Conservation (phyloP, 2,113 vertebrate genomes). For the Parus major region DNA sequence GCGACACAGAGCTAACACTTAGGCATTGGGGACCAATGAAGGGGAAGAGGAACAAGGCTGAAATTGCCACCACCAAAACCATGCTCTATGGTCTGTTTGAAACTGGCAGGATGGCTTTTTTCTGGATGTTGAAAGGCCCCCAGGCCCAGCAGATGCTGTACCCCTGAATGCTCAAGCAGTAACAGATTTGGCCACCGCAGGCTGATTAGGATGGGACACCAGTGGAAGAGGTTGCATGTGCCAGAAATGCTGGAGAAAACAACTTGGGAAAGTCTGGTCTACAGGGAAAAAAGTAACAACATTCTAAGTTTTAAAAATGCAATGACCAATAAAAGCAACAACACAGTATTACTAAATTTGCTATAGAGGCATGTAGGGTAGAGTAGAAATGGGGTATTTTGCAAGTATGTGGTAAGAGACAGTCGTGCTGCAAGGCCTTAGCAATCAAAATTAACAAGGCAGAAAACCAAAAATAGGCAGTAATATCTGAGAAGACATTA, state of each 20-base stretch:
- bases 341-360: neutral
- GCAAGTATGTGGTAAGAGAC: neutral
- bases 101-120: neutral
- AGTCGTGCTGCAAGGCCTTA: neutral
- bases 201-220: neutral
- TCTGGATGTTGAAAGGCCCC: neutral
- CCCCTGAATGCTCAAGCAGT: neutral
- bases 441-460: neutral
- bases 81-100: neutral
- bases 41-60: neutral
- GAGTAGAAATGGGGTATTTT: neutral
- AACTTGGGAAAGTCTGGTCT: neutral
- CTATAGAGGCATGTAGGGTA: neutral
- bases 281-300: neutral
- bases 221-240: neutral
- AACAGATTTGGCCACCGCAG: rapidly evolving
- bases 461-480: neutral
- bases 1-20: neutral
- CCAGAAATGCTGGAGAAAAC: neutral
- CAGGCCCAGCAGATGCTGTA: neutral
- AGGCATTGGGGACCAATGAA: neutral
- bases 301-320: neutral
- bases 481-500: neutral
- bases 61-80: neutral
- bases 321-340: neutral